Evolutionary conservation across 2,888 invertebrate genomes (phyloP), one percentile per base, ranked within the genome.

Genomic region (Galeruca laticollis): DNA sequence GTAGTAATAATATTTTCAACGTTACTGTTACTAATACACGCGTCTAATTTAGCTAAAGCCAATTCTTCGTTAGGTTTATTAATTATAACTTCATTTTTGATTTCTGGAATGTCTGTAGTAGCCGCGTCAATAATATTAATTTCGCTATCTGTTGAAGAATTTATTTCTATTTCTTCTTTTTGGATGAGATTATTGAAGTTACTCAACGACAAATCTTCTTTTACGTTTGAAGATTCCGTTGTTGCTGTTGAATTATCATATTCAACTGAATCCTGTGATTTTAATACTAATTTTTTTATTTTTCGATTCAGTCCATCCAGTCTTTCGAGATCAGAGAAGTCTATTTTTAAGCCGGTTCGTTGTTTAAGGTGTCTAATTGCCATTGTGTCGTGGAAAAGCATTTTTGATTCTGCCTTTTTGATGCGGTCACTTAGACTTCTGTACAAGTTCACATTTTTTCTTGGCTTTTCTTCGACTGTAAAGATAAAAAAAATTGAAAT

Each of bases 361-460:
- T 87, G 87, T 75, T 86, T 86, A 83, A 89, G 90, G 11, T 85
- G 88, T 76, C 94, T 89, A 77, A 95, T 87, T 26, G 95, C 92
- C 93, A 95, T 95, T 31, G 95, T 95, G 84, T 96, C 95, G 82
- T 92, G 88, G 83, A 93, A 94, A 71, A 88, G 88, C 10, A 92
- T 89, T 61, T 89, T 82, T 40, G 78, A 74, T n/a, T 80, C 75
- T 60, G 81, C 81, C 61, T 81, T 81, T 52, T 74, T 78, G 15
- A 82, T 78, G 11, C 87, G 84, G 66, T 87, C 87, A 78, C 87
- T 87, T 51, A 84, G 79, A 70, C 85, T 86, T 63, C 87, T 80
- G 15, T 84, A 81, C 20, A 87, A 74, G 68, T 26, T 43, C n/a
- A 60, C 21, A 5, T 26, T 26, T 47, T 49, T 43, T 47, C 15